Evolutionary conservation across 2,888 invertebrate species (phyloP).

Genomic region (Parnassius glacialis): DNA sequence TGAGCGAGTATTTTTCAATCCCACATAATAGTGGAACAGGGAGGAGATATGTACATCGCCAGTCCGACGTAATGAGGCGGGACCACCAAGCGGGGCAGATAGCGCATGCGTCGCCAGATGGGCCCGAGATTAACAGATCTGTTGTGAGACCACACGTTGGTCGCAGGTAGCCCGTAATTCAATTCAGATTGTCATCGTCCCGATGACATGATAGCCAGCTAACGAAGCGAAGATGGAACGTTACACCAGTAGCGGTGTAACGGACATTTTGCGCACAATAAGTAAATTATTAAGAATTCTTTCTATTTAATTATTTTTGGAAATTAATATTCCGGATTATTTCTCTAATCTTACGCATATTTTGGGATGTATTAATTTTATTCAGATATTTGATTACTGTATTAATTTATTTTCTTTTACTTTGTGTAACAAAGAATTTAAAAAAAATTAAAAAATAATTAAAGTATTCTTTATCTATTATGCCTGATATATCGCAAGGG

Average conservation of each 20-base stretch:
- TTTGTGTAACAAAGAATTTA: too few relatives aligned
- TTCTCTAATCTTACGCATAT: too few relatives aligned
- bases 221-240: conserved; percentile 73
- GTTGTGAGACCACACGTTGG: conserved; percentile 74
- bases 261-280: conserved; percentile 48
- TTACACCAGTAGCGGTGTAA: conserved; percentile 61
- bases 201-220: conserved; percentile 72
- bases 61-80: conserved; percentile 70
- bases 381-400: too few relatives aligned
- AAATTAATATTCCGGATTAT: too few relatives aligned
- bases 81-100: conserved; percentile 71
- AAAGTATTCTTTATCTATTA: too few relatives aligned
- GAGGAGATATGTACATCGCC: conserved; percentile 50
- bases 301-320: too few relatives aligned
- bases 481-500: too few relatives aligned
- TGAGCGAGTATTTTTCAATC: conserved; percentile 72
- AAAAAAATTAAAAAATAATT: too few relatives aligned
- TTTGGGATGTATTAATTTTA: too few relatives aligned
- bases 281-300: neutral
- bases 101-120: conserved; percentile 73
- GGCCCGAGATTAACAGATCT: conserved; percentile 70
- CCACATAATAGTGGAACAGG: conserved; percentile 64
- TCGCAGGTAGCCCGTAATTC: conserved; percentile 77
- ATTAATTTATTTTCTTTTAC: too few relatives aligned
- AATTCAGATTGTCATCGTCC: conserved; percentile 79